Percentiles rank a stretch among this genome's conserved stretches.
phyloP scores from a whole-genome alignment of 2,797 vertebrate genomes.

The Loris lydekkerianus region DNA sequence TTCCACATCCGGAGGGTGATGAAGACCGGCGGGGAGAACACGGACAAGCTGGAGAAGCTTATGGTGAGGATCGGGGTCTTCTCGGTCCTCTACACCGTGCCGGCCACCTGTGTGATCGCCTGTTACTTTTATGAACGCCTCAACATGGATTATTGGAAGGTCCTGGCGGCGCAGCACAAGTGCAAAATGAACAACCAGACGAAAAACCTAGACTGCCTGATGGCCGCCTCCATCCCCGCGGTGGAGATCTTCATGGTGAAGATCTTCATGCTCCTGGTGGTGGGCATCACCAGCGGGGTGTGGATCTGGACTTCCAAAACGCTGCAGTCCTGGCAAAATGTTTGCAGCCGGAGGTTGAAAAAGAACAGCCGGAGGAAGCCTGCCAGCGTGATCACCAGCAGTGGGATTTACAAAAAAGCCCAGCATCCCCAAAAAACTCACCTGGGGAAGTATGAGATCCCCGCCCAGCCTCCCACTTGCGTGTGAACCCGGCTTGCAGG shows the following conservation, averaged over 20 bases:
- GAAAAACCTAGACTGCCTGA: slow-evolving; percentile 92
- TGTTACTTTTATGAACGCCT: slow-evolving; percentile 98
- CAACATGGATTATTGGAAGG: slow-evolving; percentile 97
- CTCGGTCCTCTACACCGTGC: slow-evolving; percentile 97
- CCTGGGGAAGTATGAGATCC: slow-evolving; percentile 94
- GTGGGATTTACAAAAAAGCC: slow-evolving; percentile 95
- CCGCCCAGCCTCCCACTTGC: slow-evolving; percentile 93
- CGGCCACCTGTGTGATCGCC: slow-evolving; percentile 98
- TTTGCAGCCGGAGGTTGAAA: slow-evolving; percentile 95
- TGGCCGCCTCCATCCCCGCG: slow-evolving; percentile 95
- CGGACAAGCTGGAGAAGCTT: slow-evolving; percentile 97
- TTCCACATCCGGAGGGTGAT: slow-evolving; percentile 98
- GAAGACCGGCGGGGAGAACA: slow-evolving; percentile 98
- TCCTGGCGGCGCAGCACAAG: slow-evolving; percentile 91
- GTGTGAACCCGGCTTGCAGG: slow-evolving; percentile 89
- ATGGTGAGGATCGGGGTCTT: slow-evolving; percentile 99
- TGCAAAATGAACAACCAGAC: slow-evolving; percentile 90
- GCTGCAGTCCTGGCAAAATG: slow-evolving; percentile 97
- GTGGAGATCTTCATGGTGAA: slow-evolving; percentile 99
- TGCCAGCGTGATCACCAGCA: slow-evolving; percentile 93
- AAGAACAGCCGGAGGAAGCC: slow-evolving; percentile 95
- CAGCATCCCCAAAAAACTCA: slow-evolving; percentile 94
- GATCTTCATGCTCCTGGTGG: slow-evolving; percentile 97
- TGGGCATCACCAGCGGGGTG: slow-evolving; percentile 98
- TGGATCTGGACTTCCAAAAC: slow-evolving; percentile 99